Percentiles rank a stretch among this genome's conserved stretches.
Conservation (phyloP, 2,113 vertebrate species). For the Marmota flaviventris region DNA sequence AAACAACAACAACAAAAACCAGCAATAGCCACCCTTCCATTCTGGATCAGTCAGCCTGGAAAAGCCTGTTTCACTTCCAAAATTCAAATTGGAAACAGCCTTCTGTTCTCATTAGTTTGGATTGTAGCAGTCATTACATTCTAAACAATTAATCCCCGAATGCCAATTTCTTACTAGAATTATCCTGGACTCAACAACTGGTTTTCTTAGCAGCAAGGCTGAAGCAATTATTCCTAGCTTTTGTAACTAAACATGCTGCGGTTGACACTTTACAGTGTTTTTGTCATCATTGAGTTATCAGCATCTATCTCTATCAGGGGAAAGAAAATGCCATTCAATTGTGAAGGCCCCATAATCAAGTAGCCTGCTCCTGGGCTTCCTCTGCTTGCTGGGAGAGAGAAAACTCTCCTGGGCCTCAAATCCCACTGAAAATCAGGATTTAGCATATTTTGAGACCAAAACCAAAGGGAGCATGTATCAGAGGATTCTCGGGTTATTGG, state of each 20-base stretch:
- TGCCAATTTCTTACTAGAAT: conserved; percentile 84
- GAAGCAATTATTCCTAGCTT: conserved; percentile 79
- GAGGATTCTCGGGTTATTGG: background rate
- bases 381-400: background rate
- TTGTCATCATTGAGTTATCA: conserved; percentile 72
- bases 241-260: conserved; percentile 78
- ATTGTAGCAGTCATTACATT: conserved; percentile 73
- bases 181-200: conserved; percentile 80
- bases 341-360: background rate
- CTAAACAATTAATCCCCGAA: conserved; percentile 87
- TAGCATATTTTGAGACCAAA: background rate
- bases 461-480: background rate
- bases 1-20: background rate
- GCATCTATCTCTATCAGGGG: conserved; percentile 59
- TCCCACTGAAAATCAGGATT: background rate
- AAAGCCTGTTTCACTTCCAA: conserved; percentile 67
- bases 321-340: background rate
- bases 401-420: background rate
- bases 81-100: conserved; percentile 81
- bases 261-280: conserved; percentile 76
- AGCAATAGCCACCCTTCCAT: background rate
- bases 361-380: background rate
- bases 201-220: conserved; percentile 82
- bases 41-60: background rate
- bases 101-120: conserved; percentile 86